Percentiles rank a stretch among this genome's conserved stretches.
phyloP scores from a whole-genome alignment of 1,140 invertebrate species.

The Wiebesia pumilae region DNA sequence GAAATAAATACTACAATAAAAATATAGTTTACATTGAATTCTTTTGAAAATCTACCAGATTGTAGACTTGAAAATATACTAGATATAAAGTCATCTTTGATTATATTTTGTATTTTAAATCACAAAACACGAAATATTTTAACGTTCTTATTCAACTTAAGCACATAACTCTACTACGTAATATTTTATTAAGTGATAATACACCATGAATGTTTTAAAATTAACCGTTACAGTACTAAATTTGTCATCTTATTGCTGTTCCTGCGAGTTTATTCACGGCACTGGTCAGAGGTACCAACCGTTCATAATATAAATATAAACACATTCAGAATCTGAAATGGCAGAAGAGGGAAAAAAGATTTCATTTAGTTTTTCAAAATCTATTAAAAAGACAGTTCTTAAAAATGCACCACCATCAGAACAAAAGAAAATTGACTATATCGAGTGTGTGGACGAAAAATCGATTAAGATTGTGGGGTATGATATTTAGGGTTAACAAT shows the following conservation, averaged over 20 bases:
- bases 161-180: too few species aligned
- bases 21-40: too few species aligned
- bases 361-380: conserved; percentile 86
- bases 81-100: too few species aligned
- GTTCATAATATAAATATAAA: neutral
- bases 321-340: conserved; percentile 58
- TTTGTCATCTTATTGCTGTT: neutral
- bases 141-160: too few species aligned
- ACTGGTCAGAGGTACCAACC: neutral
- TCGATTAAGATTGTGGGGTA: conserved; percentile 83
- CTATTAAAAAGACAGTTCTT: conserved; percentile 79
- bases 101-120: too few species aligned
- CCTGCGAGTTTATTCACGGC: neutral
- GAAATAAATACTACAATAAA: too few species aligned
- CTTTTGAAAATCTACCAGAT: too few species aligned
- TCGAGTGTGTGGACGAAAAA: conserved; percentile 84
- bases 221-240: neutral
- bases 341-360: conserved; percentile 80
- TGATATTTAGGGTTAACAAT: conserved; percentile 59
- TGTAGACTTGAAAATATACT: too few species aligned
- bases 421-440: conserved; percentile 79
- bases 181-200: too few species aligned
- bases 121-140: too few species aligned
- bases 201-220: neutral
- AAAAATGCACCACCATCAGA: conserved; percentile 68